These are phyloP conservation scores for Trypoxylus dichotomus DNA, from an alignment of 1,140 invertebrate genomes.

Conservation along the genomic window DNA sequence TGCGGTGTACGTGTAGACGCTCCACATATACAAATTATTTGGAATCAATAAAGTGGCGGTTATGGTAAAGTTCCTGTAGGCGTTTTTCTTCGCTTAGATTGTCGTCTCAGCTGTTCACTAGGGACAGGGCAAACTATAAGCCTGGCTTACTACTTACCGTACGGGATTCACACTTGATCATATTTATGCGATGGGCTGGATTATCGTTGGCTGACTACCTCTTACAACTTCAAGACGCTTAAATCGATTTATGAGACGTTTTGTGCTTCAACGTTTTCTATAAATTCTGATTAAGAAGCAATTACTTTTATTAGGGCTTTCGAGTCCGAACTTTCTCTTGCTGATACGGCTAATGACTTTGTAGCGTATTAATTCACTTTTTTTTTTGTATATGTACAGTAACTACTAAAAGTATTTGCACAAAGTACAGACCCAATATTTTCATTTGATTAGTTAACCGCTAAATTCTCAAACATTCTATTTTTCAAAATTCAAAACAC, in stretches of 20 bases:
- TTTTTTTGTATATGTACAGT: neutral
- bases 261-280: conserved; percentile 8
- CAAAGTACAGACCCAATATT: too few relatives aligned
- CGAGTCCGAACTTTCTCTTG: too few relatives aligned
- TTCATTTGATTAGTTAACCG: too few relatives aligned
- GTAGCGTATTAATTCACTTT: neutral
- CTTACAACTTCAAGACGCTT: conserved; percentile 50
- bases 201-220: conserved; percentile 52
- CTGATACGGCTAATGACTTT: neutral
- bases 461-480: too few relatives aligned
- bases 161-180: conserved; percentile 55
- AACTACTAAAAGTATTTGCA: too few relatives aligned
- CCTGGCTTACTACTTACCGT: conserved; percentile 50
- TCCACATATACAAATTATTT: conserved; percentile 32
- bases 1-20: neutral
- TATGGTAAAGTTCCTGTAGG: conserved; percentile 34
- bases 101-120: conserved; percentile 49
- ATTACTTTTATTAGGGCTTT: neutral
- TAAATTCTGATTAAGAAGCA: conserved; percentile 21
- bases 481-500: too few relatives aligned
- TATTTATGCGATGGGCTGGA: conserved; percentile 57
- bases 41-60: conserved; percentile 37
- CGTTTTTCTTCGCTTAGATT: conserved; percentile 44
- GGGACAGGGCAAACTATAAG: conserved; percentile 50
- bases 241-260: conserved; percentile 51